Conservation (phyloP, 1,140 invertebrate species). For the Andricus grossulariae region DNA sequence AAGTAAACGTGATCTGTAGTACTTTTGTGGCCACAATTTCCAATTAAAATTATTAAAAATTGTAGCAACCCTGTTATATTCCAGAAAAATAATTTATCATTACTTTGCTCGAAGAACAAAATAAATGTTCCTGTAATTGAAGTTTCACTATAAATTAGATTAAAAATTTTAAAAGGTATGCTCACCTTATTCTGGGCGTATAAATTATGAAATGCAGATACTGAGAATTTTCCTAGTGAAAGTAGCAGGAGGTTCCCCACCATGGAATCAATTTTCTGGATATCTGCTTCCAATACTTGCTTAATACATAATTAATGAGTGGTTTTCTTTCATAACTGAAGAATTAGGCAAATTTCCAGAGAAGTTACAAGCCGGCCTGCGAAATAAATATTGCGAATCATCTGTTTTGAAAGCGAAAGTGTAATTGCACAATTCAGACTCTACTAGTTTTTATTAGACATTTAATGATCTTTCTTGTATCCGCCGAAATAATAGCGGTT, state of each 20-base stretch:
- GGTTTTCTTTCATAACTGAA: neutral
- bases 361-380: neutral
- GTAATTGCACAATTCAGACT: neutral
- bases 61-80: too few species aligned
- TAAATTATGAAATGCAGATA: neutral
- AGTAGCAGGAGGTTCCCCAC: neutral
- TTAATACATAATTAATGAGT: slow-evolving; percentile 4
- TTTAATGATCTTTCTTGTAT: slow-evolving; percentile 10
- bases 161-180: neutral
- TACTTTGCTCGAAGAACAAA: too few species aligned
- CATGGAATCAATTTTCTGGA: slow-evolving; percentile 18
- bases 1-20: too few species aligned
- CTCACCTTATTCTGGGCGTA: slow-evolving; percentile 4
- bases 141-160: too few species aligned
- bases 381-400: slow-evolving; percentile 7
- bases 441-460: neutral
- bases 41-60: too few species aligned
- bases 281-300: neutral
- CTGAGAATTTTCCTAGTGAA: neutral
- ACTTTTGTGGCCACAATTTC: too few species aligned
- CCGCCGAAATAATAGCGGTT: neutral
- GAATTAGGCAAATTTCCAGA: neutral
- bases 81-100: too few species aligned
- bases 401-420: slow-evolving; percentile 7
- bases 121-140: too few species aligned